A percentile compares a stretch with the other conserved stretches of the same genome.
Evolutionary conservation across 2,888 invertebrate species (phyloP).

Genomic region (Drosophila leonis): DNA sequence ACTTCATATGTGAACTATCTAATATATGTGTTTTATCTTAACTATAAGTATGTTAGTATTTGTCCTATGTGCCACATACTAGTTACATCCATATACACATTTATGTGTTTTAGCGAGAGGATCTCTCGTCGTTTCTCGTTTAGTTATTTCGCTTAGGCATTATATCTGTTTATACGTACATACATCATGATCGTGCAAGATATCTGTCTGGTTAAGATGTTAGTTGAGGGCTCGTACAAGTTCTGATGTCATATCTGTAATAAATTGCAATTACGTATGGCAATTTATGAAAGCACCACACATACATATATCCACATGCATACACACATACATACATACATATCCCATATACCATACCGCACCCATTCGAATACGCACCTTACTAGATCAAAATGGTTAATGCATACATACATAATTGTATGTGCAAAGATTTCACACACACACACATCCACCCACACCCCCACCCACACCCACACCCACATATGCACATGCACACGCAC

Average conservation of each 20-base stretch:
- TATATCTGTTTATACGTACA: constrained; percentile 14
- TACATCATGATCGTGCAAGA: constrained; percentile 20
- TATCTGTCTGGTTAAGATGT: constrained; percentile 27
- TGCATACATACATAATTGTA: constrained; percentile 34
- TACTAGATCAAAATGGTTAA: constrained; percentile 38
- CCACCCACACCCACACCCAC: neutral
- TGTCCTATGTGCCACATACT: constrained; percentile 4
- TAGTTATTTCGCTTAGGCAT: neutral
- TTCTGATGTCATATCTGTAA: constrained; percentile 26
- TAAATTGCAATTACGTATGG: constrained; percentile 29
- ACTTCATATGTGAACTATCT: constrained; percentile 14
- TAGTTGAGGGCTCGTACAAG: constrained; percentile 24
- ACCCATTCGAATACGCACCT: constrained; percentile 25
- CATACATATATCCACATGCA: constrained; percentile 17
- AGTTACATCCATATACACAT: constrained; percentile 7
- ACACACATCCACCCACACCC: constrained; percentile 11
- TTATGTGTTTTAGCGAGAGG: constrained; percentile 20
- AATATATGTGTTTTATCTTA: constrained; percentile 25
- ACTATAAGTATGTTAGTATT: constrained; percentile 35
- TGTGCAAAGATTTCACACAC: constrained; percentile 15
- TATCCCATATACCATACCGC: constrained; percentile 2
- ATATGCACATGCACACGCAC: constrained; percentile 30
- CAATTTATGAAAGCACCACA: constrained; percentile 30
- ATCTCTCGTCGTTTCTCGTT: constrained; percentile 22
- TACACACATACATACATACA: constrained; percentile 14